phyloP scores from a whole-genome alignment of 2,888 invertebrate species.

The Brachyopa scutellaris region DNA sequence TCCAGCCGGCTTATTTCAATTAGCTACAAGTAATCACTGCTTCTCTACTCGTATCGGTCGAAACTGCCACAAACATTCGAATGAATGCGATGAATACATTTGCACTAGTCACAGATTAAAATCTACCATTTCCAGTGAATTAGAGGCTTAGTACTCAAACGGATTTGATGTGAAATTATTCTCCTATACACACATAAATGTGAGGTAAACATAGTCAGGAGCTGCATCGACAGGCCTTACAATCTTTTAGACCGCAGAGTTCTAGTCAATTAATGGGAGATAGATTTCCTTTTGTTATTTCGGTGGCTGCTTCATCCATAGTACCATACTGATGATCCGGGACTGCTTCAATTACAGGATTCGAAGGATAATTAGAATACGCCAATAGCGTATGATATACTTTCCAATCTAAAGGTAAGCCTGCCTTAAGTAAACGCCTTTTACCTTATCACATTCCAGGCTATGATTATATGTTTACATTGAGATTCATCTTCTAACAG shows the following conservation, averaged over 20 bases:
- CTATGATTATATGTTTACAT: too few relatives aligned
- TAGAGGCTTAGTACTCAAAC: constrained; percentile 25
- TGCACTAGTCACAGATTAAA: constrained; percentile 44
- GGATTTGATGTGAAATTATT: constrained; percentile 34
- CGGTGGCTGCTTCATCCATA: constrained; percentile 23
- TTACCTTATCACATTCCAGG: too few relatives aligned
- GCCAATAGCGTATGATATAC: too few relatives aligned
- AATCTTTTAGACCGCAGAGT: constrained; percentile 32
- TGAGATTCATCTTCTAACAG: too few relatives aligned
- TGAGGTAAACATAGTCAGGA: constrained; percentile 34
- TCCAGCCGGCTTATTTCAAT: constrained; percentile 63
- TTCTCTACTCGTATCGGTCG: background rate
- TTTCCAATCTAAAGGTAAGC: too few relatives aligned
- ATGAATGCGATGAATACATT: constrained; percentile 1
- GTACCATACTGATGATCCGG: constrained; percentile 3
- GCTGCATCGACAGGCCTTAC: too few relatives aligned
- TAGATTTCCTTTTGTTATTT: constrained; percentile 58
- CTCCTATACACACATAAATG: constrained; percentile 29
- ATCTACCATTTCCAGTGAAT: constrained; percentile 50
- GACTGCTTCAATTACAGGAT: constrained; percentile 19
- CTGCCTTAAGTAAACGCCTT: too few relatives aligned
- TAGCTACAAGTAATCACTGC: constrained; percentile 54
- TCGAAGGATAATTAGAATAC: too few relatives aligned
- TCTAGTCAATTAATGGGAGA: constrained; percentile 52
- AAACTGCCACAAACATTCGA: background rate